Base-by-base conservation (phyloP, 2,113 vertebrate genomes). In the Leucoraja erinaceus region DNA sequence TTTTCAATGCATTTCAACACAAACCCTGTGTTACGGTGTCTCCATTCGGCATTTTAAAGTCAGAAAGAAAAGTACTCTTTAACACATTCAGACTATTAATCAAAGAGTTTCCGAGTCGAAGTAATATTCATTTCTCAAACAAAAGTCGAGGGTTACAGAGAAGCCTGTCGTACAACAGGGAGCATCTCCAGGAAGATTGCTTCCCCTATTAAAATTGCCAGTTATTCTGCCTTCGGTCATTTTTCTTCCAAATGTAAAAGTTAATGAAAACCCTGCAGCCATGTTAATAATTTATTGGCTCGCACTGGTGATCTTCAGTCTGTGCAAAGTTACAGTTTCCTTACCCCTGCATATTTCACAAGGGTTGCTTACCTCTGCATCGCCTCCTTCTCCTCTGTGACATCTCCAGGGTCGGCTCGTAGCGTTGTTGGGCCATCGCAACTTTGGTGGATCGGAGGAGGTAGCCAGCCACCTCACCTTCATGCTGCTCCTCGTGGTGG, bases 241-340 rank as follows among this genome's bases (percentile, higher is more conserved):
- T 91, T 91, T 72, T 91, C 90, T 91, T 91, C 90, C 38, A 68
- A 91, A 38, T 91, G 38, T 54, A 91, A 72, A 72, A 91, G 66
- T 91, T 91, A 91, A 91, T 91, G 90, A 91, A 91, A 91, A 91
- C 90, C 90, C 90, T 91, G 90, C 66, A 72, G 90, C 90, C 72
- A 74, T 72, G 70, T 91, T 91, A 72, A 91, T 91, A 70, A 91
- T 70, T 91, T 91, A 91, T 47, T 91, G 90, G 14, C 72, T 38
- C 38, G 70, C 33, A 18, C 90, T 91, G 12, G 66, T 91, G 20
- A 91, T 91, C 90, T 91, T 91, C 90, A 91, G 72, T 70, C 90
- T 72, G 72, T 91, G 90, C 28, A 91, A 54, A 91, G 90, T 91
- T 38, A 72, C 33, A 38, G 68, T 74, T 72, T 91, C 31, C 28